These are phyloP conservation scores for Vultur gryphus DNA, from an alignment of 2,797 vertebrate species.

Conservation along the genomic window DNA sequence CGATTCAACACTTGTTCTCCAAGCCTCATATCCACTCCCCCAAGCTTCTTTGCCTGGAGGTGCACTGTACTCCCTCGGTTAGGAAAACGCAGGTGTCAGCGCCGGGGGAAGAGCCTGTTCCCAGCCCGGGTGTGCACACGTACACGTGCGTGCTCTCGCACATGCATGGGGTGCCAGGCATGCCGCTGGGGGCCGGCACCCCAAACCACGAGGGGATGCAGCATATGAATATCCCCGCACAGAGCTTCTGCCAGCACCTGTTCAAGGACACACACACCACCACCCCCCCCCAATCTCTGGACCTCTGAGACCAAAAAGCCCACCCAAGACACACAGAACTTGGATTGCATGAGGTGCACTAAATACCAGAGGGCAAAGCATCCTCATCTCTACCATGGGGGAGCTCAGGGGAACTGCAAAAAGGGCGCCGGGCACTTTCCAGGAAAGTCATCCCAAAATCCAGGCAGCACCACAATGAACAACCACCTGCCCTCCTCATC, in stretches of 20 bases:
- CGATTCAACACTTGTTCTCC: not conserved
- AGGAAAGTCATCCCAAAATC: not conserved
- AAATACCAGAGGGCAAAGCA: not conserved
- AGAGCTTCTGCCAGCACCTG: not conserved
- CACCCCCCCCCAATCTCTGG: not conserved
- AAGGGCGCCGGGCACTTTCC: not conserved
- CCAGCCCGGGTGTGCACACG: not conserved
- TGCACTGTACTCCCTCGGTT: fast-evolving
- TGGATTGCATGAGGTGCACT: fast-evolving
- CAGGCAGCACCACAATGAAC: not conserved
- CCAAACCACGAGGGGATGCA: not conserved
- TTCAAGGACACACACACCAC: not conserved
- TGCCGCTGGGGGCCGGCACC: not conserved
- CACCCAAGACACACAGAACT: not conserved
- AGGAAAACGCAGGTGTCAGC: not conserved
- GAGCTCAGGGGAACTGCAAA: not conserved
- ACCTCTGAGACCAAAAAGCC: not conserved
- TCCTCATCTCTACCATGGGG: fast-evolving
- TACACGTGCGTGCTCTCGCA: not conserved
- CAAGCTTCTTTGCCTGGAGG: not conserved
- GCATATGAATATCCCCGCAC: not conserved
- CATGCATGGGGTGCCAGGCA: fast-evolving
- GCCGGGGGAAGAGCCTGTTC: not conserved
- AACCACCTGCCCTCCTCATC: not conserved
- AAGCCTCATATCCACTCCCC: not conserved